Percentiles rank a stretch among this genome's conserved stretches.
These are phyloP conservation scores for Lagria hirta DNA, from an alignment of 2,888 invertebrate species.

Conservation along the genomic window DNA sequence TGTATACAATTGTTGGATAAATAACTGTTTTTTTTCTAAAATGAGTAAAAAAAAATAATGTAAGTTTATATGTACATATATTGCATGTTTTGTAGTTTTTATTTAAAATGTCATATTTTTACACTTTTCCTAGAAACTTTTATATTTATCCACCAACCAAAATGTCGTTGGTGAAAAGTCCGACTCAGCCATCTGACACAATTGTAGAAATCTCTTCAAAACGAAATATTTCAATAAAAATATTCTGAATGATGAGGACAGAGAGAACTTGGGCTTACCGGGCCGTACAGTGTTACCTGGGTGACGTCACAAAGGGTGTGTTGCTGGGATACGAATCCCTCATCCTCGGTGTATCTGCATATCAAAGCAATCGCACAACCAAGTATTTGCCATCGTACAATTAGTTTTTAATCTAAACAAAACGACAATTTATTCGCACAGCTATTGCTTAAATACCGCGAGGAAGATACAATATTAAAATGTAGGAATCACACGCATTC, in stretches of 20 bases:
- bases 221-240: slow-evolving; percentile 28
- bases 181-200: slow-evolving; percentile 6
- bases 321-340: slow-evolving; percentile 53
- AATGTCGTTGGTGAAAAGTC: slow-evolving; percentile 5
- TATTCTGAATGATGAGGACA: slow-evolving; percentile 23
- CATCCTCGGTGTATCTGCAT: slow-evolving; percentile 47
- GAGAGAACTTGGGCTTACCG: slow-evolving; percentile 23
- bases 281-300: slow-evolving; percentile 48
- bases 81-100: too few species aligned
- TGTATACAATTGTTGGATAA: too few species aligned
- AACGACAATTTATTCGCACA: slow-evolving; percentile 31
- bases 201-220: slow-evolving; percentile 14
- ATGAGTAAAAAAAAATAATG: too few species aligned
- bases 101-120: too few species aligned
- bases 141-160: too few species aligned
- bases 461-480: slow-evolving; percentile 49
- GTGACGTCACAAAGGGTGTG: slow-evolving; percentile 54
- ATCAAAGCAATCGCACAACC: slow-evolving; percentile 49
- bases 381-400: slow-evolving; percentile 38
- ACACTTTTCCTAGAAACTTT: too few species aligned
- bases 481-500: slow-evolving; percentile 46
- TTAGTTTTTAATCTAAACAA: slow-evolving; percentile 39
- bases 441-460: slow-evolving; percentile 41
- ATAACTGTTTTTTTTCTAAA: too few species aligned
- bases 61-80: too few species aligned